Evolutionary conservation across 1,140 invertebrate genomes (phyloP).

Genomic region (Caerostris extrusa): DNA sequence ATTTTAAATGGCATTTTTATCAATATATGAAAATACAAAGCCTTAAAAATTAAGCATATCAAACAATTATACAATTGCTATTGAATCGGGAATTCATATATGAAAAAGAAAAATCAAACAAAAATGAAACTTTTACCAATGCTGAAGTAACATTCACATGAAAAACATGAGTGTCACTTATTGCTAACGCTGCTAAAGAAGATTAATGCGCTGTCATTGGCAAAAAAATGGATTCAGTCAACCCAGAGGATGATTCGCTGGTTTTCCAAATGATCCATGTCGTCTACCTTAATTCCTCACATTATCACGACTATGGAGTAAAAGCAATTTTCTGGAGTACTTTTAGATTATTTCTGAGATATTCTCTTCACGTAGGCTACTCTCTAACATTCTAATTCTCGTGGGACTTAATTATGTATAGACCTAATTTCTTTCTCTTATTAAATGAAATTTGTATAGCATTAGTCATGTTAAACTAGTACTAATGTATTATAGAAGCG

Average conservation of each 20-base stretch:
- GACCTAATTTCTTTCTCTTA: background rate
- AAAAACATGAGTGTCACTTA: background rate
- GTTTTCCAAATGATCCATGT: background rate
- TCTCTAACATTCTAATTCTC: background rate
- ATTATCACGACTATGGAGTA: background rate
- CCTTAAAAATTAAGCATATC: too few relatives aligned
- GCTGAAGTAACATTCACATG: too few relatives aligned
- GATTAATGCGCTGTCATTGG: background rate
- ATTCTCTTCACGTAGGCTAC: background rate
- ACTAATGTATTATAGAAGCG: too few relatives aligned
- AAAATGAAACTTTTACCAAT: too few relatives aligned
- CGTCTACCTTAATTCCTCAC: background rate
- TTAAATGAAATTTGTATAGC: background rate
- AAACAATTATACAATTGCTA: too few relatives aligned
- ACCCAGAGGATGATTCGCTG: background rate
- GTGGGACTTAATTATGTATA: background rate
- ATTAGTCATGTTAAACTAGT: too few relatives aligned
- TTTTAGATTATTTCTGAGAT: background rate
- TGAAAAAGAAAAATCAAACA: too few relatives aligned
- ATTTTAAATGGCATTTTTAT: too few relatives aligned
- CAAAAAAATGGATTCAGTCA: background rate
- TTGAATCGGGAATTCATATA: too few relatives aligned
- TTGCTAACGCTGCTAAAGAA: background rate
- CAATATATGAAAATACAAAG: too few relatives aligned
- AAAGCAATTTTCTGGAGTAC: background rate